A percentile compares a stretch with the other conserved stretches of the same genome.
These are phyloP conservation scores for Bhutanitis thaidina DNA, from an alignment of 2,888 invertebrate genomes.

Conservation along the genomic window DNA sequence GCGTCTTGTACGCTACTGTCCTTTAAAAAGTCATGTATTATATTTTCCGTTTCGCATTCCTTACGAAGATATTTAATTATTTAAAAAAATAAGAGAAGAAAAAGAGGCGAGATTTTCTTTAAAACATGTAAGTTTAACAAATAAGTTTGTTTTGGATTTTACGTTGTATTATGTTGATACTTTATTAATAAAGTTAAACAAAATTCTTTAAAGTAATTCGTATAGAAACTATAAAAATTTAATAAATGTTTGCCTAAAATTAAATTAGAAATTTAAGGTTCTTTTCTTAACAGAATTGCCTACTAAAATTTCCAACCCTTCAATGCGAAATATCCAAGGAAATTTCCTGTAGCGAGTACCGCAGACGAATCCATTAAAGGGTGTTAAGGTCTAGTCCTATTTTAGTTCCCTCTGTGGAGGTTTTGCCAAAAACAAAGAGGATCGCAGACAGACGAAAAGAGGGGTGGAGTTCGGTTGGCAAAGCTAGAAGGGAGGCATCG, in stretches of 20 bases:
- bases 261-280: background rate
- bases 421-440: slow-evolving; percentile 74
- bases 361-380: slow-evolving; percentile 65
- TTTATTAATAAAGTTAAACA: too few species aligned
- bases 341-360: slow-evolving; percentile 33
- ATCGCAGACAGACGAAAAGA: slow-evolving; percentile 48
- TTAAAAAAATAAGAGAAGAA: too few species aligned
- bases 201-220: too few species aligned
- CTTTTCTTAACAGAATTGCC: slow-evolving; percentile 15
- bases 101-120: too few species aligned
- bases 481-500: slow-evolving; percentile 30
- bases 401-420: slow-evolving; percentile 56
- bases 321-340: slow-evolving; percentile 26
- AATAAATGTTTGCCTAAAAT: background rate
- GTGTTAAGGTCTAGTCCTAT: slow-evolving; percentile 67
- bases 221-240: background rate
- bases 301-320: slow-evolving; percentile 49
- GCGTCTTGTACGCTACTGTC: too few species aligned
- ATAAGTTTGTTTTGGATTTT: too few species aligned
- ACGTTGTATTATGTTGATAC: too few species aligned
- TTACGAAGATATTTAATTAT: too few species aligned
- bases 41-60: too few species aligned
- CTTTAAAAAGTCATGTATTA: too few species aligned
- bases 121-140: too few species aligned
- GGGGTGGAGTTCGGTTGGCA: background rate